Conservation (phyloP, 2,888 invertebrate species). For the Himalopsyche kuldschensis region DNA sequence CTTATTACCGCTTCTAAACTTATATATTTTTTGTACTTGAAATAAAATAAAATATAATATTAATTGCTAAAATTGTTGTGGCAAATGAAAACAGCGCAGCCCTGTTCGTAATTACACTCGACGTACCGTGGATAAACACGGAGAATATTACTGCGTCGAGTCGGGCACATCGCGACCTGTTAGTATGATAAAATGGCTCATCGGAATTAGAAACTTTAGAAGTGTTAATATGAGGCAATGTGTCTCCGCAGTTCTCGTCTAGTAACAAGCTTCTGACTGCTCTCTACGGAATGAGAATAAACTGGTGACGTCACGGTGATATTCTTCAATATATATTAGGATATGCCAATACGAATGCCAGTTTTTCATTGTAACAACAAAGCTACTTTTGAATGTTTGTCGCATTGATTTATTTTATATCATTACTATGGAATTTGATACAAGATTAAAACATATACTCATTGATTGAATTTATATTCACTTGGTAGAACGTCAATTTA, state of each 20-base stretch:
- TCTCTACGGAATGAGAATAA: background rate
- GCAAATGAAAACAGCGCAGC: background rate
- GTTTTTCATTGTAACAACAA: too few species aligned
- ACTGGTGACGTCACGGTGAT: background rate
- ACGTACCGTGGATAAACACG: slow-evolving; percentile 32
- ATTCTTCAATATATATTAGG: background rate
- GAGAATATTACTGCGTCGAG: background rate
- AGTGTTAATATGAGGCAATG: slow-evolving; percentile 13
- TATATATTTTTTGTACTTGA: too few species aligned
- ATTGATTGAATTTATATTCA: too few species aligned
- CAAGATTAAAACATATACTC: too few species aligned
- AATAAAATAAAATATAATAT: too few species aligned
- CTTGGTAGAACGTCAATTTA: too few species aligned
- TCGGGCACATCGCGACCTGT: slow-evolving; percentile 25
- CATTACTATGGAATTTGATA: too few species aligned
- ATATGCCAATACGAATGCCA: too few species aligned
- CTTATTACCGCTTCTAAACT: too few species aligned
- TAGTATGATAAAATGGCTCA: slow-evolving; percentile 35
- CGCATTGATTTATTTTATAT: too few species aligned
- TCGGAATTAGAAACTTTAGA: slow-evolving; percentile 32
- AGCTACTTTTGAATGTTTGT: too few species aligned
- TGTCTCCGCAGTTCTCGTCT: slow-evolving; percentile 5
- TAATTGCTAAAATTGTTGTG: background rate
- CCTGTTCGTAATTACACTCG: slow-evolving; percentile 25
- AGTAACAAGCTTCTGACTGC: slow-evolving; percentile 10